Conservation (phyloP, 2,113 vertebrate genomes). For the Chauna torquata region DNA sequence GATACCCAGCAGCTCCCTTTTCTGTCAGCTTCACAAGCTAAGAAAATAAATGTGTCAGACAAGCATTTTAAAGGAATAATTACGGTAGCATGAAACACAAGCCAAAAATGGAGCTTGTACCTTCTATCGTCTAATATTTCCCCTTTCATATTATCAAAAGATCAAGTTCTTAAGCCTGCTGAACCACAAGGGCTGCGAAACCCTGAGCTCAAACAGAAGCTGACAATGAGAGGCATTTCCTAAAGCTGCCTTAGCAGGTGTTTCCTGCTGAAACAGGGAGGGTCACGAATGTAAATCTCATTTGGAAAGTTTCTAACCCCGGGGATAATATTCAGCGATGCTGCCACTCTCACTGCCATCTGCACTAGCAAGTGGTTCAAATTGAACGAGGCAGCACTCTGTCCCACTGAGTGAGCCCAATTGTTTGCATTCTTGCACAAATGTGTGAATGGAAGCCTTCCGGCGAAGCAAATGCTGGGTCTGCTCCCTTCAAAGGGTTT, state of each 20-base stretch:
- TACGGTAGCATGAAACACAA: neutral
- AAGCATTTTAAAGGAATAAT: neutral
- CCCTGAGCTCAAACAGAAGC: slow-evolving; percentile 48
- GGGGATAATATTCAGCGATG: slow-evolving; percentile 63
- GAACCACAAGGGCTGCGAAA: slow-evolving; percentile 35
- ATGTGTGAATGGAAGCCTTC: slow-evolving; percentile 71
- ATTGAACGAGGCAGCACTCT: slow-evolving; percentile 64
- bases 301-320: slow-evolving; percentile 73
- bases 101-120: neutral
- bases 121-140: neutral
- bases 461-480: slow-evolving; percentile 68
- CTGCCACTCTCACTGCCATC: slow-evolving; percentile 70
- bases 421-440: slow-evolving; percentile 71
- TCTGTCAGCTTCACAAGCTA: neutral
- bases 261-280: slow-evolving; percentile 59
- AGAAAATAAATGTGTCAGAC: neutral
- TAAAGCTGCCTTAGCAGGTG: slow-evolving; percentile 70
- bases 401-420: slow-evolving; percentile 62
- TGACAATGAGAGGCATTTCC: slow-evolving; percentile 60
- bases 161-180: slow-evolving; percentile 22
- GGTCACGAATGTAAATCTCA: slow-evolving; percentile 67
- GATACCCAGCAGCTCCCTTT: neutral
- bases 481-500: slow-evolving; percentile 71
- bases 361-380: slow-evolving; percentile 61
- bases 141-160: slow-evolving; percentile 15